A percentile compares a stretch with the other conserved stretches of the same genome.
Evolutionary conservation across 2,797 vertebrate species (phyloP).

Genomic region (Gymnoscopelus braueri): DNA sequence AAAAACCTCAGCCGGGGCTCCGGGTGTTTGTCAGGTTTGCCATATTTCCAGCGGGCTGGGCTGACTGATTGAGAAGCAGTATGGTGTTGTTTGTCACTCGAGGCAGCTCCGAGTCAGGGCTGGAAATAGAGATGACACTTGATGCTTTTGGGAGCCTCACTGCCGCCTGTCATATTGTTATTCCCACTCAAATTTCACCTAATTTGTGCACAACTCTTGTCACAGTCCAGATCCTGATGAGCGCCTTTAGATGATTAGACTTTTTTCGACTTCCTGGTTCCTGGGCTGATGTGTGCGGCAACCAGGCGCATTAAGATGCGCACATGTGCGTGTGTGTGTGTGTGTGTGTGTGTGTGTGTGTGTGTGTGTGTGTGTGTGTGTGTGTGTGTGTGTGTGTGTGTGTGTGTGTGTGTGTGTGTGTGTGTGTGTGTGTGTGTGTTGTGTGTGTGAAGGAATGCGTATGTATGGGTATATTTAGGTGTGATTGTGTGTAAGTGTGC

Average conservation of each 20-base stretch:
- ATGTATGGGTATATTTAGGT: neutral
- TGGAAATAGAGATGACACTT: conserved; percentile 79
- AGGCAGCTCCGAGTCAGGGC: conserved; percentile 65
- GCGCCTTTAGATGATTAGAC: conserved; percentile 67
- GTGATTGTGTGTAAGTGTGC: conserved; percentile 34
- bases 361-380: conserved; percentile 1
- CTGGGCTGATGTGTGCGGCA: conserved; percentile 43
- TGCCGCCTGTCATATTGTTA: conserved; percentile 76
- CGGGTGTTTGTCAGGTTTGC: conserved; percentile 48
- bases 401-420: neutral
- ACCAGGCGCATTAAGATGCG: conserved; percentile 51
- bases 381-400: conserved; percentile 15
- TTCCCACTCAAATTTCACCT: conserved; percentile 79
- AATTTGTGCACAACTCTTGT: conserved; percentile 80
- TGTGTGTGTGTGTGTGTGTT: conserved; percentile 15
- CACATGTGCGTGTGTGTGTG: conserved; percentile 18
- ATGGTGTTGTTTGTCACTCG: conserved; percentile 76
- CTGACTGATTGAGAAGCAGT: conserved; percentile 75
- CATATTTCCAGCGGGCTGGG: conserved; percentile 53
- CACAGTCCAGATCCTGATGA: conserved; percentile 76
- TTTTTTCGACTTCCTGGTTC: conserved; percentile 51
- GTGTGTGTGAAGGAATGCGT: neutral
- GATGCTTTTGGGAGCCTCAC: conserved; percentile 74
- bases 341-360: conserved; percentile 5
- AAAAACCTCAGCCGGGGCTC: conserved; percentile 42